Percentiles rank a stretch among this genome's conserved stretches.
Conservation (phyloP, 2,113 vertebrate species). For the Apistogramma diplotaenia region DNA sequence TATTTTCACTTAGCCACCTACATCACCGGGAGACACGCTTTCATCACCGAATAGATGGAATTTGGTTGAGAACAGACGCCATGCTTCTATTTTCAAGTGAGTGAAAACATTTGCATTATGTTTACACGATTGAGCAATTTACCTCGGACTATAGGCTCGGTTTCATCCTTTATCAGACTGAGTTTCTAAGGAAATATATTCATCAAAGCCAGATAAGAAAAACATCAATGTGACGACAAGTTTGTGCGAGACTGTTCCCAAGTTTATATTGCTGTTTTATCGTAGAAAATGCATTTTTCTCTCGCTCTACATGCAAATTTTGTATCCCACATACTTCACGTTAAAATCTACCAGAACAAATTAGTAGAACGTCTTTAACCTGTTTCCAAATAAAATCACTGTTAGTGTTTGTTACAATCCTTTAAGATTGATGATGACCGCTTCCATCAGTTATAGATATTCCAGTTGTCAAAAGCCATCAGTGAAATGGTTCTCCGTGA, state of each 20-base stretch:
- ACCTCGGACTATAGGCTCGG: background rate
- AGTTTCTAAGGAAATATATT: conserved; percentile 1
- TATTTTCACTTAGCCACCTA: conserved; percentile 23
- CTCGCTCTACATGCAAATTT: background rate
- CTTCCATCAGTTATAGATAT: conserved; percentile 35
- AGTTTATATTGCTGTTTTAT: conserved; percentile 9
- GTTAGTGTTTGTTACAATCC: conserved; percentile 30
- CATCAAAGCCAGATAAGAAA: background rate
- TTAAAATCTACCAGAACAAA: conserved; percentile 5
- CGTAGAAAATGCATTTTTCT: background rate
- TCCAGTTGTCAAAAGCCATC: conserved; percentile 47
- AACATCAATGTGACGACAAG: background rate
- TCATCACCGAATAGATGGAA: conserved; percentile 1
- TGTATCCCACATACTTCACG: background rate
- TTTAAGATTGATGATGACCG: conserved; percentile 43
- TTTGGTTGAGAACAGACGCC: background rate
- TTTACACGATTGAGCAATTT: conserved; percentile 2
- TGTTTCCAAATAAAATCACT: conserved; percentile 19
- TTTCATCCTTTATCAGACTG: background rate
- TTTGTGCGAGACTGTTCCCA: background rate
- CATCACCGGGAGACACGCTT: conserved; percentile 14
- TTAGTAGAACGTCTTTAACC: conserved; percentile 15
- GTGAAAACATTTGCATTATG: conserved; percentile 1
- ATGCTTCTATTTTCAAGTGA: background rate
- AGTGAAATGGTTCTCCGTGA: conserved; percentile 26